Conservation (phyloP, 2,888 invertebrate genomes). For the Pseudococcus viburni region DNA sequence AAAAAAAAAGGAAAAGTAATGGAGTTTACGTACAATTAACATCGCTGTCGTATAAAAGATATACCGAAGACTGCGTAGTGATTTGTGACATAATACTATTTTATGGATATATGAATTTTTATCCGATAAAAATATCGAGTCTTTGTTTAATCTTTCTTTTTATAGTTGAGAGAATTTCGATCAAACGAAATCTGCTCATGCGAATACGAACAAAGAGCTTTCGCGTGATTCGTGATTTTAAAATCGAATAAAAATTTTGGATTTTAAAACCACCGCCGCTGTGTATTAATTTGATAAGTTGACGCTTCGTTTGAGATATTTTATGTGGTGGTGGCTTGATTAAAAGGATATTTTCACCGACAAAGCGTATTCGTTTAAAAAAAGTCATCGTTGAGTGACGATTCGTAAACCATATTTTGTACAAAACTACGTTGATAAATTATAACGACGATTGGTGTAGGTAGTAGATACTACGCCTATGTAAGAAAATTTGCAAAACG, state of each 20-base stretch:
- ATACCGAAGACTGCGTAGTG: neutral
- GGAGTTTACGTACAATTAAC: constrained; percentile 45
- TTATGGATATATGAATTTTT: constrained; percentile 42
- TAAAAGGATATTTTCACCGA: constrained; percentile 49
- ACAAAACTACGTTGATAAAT: neutral
- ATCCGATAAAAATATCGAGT: constrained; percentile 48
- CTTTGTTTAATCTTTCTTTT: constrained; percentile 48
- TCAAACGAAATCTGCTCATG: constrained; percentile 42
- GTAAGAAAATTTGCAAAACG: neutral
- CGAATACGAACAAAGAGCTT: constrained; percentile 25
- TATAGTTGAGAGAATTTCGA: constrained; percentile 48
- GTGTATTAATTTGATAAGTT: constrained; percentile 41
- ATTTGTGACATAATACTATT: constrained; percentile 47
- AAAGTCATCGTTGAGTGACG: neutral
- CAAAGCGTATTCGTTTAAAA: constrained; percentile 42
- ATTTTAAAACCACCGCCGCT: constrained; percentile 25
- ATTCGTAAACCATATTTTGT: neutral
- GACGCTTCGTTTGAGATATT: constrained; percentile 49
- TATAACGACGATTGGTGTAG: neutral
- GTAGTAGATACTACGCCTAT: neutral
- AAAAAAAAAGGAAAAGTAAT: neutral
- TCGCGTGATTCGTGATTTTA: constrained; percentile 22
- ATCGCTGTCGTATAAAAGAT: neutral
- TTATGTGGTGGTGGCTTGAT: constrained; percentile 13
- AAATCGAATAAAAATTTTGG: constrained; percentile 49